Percentiles rank a stretch among this genome's conserved stretches.
Conservation (phyloP, 1,140 invertebrate species). For the Ephestia elutella region DNA sequence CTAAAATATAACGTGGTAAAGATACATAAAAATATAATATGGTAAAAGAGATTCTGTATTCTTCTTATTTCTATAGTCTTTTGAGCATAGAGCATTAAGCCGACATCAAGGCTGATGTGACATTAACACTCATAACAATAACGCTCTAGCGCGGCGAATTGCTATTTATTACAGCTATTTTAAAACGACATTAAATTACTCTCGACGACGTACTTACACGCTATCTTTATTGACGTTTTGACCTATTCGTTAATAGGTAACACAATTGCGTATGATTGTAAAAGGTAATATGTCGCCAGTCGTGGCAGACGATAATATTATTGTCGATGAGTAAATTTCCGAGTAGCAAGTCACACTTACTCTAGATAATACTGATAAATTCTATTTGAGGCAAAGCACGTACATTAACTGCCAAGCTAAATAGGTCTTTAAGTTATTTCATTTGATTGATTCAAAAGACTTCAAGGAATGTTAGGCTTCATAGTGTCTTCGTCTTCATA, state of each 20-base stretch:
- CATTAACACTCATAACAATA: constrained; percentile 47
- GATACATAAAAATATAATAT: no score
- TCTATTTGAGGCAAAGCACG: no score
- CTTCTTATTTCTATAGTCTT: neutral
- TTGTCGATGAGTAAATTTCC: no score
- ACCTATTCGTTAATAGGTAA: constrained; percentile 33
- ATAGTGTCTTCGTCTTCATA: no score
- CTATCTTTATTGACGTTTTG: constrained; percentile 28
- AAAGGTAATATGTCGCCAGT: constrained; percentile 4
- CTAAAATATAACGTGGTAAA: no score
- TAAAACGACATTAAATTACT: constrained; percentile 40
- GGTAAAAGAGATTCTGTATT: no score
- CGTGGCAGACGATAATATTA: neutral
- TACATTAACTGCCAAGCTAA: no score
- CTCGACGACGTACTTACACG: constrained; percentile 23
- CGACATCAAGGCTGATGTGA: constrained; percentile 43
- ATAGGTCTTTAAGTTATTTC: no score
- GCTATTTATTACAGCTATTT: constrained; percentile 44
- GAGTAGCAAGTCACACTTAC: no score
- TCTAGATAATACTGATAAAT: no score
- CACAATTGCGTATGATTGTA: neutral
- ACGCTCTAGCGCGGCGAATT: constrained; percentile 33
- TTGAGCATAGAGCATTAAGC: constrained; percentile 33
- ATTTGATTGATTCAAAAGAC: no score
- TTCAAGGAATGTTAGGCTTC: no score